A percentile compares a stretch with the other conserved stretches of the same genome.
These are phyloP conservation scores for Plectrocnemia conspersa DNA, from an alignment of 1,140 invertebrate species.

Conservation along the genomic window DNA sequence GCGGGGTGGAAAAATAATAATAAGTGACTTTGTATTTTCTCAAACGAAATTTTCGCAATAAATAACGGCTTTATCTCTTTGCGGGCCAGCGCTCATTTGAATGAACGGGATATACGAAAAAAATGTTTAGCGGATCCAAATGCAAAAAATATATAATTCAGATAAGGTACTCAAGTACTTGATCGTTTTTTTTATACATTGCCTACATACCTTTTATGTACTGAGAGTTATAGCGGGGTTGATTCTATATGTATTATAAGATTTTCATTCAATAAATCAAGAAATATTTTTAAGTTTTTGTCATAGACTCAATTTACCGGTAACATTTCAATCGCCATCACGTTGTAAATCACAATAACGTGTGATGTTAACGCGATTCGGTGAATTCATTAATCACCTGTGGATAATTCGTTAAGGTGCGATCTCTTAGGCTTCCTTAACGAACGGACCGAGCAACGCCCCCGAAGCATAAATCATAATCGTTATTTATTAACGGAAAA, in stretches of 20 bases:
- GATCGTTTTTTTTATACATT: too few relatives aligned
- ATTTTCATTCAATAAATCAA: too few relatives aligned
- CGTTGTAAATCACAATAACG: conserved; percentile 11
- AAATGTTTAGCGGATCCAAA: conserved; percentile 3
- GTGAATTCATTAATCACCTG: conserved; percentile 16
- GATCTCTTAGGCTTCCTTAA: conserved; percentile 12
- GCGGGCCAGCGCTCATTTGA: conserved; percentile 28
- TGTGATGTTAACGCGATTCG: conserved; percentile 16
- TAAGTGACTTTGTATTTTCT: conserved; percentile 6
- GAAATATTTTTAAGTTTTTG: not conserved
- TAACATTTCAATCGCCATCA: conserved; percentile 22
- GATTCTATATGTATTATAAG: too few relatives aligned
- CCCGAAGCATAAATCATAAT: not conserved
- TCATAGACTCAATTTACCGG: not conserved
- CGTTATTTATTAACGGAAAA: not conserved
- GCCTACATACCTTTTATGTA: too few relatives aligned
- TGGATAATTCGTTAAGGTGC: conserved; percentile 14
- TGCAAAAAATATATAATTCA: conserved; percentile 20
- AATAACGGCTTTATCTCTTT: conserved; percentile 33
- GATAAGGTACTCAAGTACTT: conserved; percentile 27
- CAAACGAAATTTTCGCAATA: conserved; percentile 28
- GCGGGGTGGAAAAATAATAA: not conserved
- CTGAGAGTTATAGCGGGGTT: too few relatives aligned
- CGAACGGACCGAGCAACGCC: not conserved
- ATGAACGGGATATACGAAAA: conserved; percentile 19